Base-by-base conservation (phyloP, 2,113 vertebrate species). In the Rhadina sibilatrix region DNA sequence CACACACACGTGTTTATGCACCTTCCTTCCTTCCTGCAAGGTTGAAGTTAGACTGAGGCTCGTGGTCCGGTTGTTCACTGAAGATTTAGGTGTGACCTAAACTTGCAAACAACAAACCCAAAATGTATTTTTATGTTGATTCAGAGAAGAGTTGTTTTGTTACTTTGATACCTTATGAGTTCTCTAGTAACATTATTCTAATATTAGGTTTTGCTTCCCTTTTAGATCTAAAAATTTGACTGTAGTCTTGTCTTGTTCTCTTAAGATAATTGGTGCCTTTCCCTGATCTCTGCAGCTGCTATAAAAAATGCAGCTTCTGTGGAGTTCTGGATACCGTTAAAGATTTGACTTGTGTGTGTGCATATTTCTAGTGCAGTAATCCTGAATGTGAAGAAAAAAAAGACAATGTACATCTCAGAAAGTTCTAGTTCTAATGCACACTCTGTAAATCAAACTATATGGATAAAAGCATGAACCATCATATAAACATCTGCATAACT, bases 201-300 rank as follows among this genome's bases (percentile, higher is more conserved):
- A 65, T 80, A 37, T 59, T 93, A 68, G 65, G 12, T 89, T 81
- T 93, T 89, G 20, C 50, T 91, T 94, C 85, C 95, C 76, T 94
- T 88, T 78, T 93, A 83, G 65, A 94, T 59, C 47, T 71, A 37
- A 80, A 68, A 83, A 52, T 66, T 76, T 85, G 71, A 75, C 71
- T 92, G 79, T 95, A 77, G 90, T 95, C 82, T 88, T 86, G 57
- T 82, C 42, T 82, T 88, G 49, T 91, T 91, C 47, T 66, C 35
- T 69, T 80, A 47, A 83, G 44, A 76, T 69, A 89, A 96, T 63
- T 38, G 76, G 96, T 97, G 95, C 95, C 95, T 97, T 97, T 94
- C 35, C 21, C 60, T 86, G 93, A 88, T 57, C 94, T 96, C 94
- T 94, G 93, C 95, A 83, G 79, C 74, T 54, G 79, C 74, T 87